These are phyloP conservation scores for Hippopotamyrus pictus DNA, from an alignment of 2,797 vertebrate genomes.

Conservation along the genomic window DNA sequence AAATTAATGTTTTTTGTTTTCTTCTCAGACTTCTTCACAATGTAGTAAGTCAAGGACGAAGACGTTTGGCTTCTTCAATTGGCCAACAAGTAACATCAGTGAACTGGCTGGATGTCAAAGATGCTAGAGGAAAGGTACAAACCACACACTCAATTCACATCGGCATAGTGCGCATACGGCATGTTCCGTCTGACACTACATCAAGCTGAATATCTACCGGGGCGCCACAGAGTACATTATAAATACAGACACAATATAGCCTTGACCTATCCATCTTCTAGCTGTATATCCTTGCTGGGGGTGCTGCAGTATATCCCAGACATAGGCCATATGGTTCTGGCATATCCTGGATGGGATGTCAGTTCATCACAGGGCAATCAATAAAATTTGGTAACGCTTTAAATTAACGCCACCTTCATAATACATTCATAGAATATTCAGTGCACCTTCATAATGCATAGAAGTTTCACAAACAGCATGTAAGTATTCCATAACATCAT, in stretches of 20 bases:
- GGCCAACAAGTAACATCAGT: constrained; percentile 30
- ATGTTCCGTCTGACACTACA: neutral
- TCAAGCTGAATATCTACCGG: neutral
- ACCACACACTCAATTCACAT: neutral
- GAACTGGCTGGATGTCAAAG: constrained; percentile 42
- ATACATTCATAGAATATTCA: neutral
- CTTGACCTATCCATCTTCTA: neutral
- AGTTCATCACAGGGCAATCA: neutral
- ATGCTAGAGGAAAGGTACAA: constrained; percentile 42
- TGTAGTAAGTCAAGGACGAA: constrained; percentile 45
- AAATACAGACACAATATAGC: neutral
- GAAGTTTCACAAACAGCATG: neutral
- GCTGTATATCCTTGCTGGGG: neutral
- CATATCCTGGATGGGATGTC: neutral
- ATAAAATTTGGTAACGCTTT: neutral
- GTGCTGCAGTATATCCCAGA: neutral
- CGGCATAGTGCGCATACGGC: neutral
- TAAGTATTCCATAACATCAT: neutral
- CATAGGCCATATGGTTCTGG: neutral
- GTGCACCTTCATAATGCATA: neutral
- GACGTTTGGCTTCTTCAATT: constrained; percentile 41
- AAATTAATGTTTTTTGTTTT: neutral
- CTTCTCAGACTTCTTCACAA: constrained; percentile 46
- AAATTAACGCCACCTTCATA: neutral
- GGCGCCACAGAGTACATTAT: neutral